Conservation (phyloP, 2,888 invertebrate species). For the Heliconius aoede region DNA sequence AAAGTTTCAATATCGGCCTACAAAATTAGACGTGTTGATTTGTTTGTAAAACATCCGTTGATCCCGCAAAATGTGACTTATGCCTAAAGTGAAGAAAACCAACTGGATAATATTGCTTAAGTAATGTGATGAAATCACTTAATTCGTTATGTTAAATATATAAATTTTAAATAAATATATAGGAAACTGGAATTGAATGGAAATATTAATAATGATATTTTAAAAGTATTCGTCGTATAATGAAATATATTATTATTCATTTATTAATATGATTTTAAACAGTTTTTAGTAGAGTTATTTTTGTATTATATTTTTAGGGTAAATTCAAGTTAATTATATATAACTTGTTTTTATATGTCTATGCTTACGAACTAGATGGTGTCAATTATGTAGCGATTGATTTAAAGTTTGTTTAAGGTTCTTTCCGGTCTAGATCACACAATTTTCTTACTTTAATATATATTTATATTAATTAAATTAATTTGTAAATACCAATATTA, state of each 20-base stretch:
- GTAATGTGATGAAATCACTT: slow-evolving; percentile 22
- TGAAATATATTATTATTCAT: background rate
- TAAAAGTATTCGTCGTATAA: background rate
- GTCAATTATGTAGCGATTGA: slow-evolving; percentile 6
- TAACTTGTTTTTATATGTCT: background rate
- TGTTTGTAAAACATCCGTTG: slow-evolving; percentile 24
- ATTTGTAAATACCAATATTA: background rate
- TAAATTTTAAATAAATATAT: background rate
- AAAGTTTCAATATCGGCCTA: slow-evolving; percentile 49
- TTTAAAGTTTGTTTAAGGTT: background rate
- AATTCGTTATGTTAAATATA: background rate
- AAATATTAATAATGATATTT: no score
- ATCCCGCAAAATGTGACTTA: background rate
- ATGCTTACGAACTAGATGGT: background rate
- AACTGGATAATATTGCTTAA: background rate
- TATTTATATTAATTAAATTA: no score
- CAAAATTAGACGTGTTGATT: slow-evolving; percentile 40
- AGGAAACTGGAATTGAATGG: slow-evolving; percentile 38
- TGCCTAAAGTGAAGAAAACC: background rate
- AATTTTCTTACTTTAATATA: no score
- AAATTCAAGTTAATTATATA: background rate
- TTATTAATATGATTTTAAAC: background rate
- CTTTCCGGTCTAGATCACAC: no score
- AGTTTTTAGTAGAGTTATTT: background rate
- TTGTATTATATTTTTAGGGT: background rate